These are phyloP conservation scores for Ciconia maguari DNA, from an alignment of 2,113 vertebrate genomes.

Conservation along the genomic window DNA sequence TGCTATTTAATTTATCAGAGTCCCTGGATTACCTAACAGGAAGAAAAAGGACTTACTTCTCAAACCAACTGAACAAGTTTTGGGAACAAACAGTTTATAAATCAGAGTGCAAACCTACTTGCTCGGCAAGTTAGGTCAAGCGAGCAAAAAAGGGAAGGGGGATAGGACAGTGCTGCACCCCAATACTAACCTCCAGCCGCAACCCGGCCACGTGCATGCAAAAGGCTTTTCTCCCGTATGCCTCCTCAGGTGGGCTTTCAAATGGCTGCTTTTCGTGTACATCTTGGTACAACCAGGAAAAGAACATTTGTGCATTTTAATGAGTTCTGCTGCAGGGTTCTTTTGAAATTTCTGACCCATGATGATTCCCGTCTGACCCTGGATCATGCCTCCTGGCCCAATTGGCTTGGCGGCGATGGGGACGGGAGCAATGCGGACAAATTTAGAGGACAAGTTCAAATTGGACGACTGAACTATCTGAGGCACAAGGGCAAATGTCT, in stretches of 20 bases:
- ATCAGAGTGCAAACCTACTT: neutral
- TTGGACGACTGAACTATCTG: conserved; percentile 85
- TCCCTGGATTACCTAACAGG: neutral
- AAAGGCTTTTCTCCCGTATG: conserved; percentile 96
- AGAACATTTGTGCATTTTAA: conserved; percentile 97
- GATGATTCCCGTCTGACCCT: conserved; percentile 78
- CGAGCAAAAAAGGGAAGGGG: neutral
- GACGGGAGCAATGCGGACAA: conserved; percentile 93
- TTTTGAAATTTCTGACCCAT: conserved; percentile 90
- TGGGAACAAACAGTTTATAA: neutral
- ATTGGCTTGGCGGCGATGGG: conserved; percentile 92
- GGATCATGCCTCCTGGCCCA: conserved; percentile 79
- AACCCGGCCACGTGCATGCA: conserved; percentile 92
- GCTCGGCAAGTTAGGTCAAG: neutral
- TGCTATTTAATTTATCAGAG: neutral
- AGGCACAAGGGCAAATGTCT: conserved; percentile 92
- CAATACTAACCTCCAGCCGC: conserved; percentile 92
- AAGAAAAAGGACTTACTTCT: neutral
- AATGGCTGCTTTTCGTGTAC: conserved; percentile 97
- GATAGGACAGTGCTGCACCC: neutral
- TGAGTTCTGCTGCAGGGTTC: conserved; percentile 88
- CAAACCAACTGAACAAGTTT: neutral
- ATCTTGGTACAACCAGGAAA: conserved; percentile 95
- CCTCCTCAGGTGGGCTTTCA: conserved; percentile 93
- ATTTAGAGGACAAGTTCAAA: conserved; percentile 86